phyloP scores from a whole-genome alignment of 2,113 vertebrate species.

The Chaetops frenatus region DNA sequence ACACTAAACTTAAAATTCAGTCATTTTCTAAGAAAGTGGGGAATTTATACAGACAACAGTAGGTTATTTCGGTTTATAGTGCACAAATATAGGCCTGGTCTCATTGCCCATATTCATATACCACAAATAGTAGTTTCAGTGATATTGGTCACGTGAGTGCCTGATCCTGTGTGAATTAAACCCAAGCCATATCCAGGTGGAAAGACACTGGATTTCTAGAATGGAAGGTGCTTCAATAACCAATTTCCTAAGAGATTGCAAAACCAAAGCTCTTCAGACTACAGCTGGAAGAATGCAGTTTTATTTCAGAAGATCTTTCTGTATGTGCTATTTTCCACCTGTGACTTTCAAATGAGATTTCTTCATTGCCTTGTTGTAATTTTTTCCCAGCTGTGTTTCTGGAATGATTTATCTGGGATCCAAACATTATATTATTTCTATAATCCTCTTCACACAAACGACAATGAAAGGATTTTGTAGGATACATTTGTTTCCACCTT shows the following conservation, averaged over 20 bases:
- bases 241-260: neutral
- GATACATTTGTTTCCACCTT: neutral
- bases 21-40: neutral
- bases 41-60: neutral
- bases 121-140: neutral
- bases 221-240: neutral
- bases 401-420: neutral
- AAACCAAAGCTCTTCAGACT: neutral
- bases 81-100: neutral
- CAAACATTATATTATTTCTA: neutral
- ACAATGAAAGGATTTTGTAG: neutral
- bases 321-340: neutral
- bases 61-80: neutral
- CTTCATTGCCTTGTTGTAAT: neutral
- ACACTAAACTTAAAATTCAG: neutral
- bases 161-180: neutral
- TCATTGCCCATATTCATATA: neutral
- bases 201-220: neutral
- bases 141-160: fast-evolving
- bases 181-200: neutral
- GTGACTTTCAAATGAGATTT: neutral
- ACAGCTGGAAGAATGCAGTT: neutral
- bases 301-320: neutral
- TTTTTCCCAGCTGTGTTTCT: neutral
- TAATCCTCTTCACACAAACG: neutral